Evolutionary conservation across 2,113 vertebrate species (phyloP).

Genomic region (Holacanthus passer): DNA sequence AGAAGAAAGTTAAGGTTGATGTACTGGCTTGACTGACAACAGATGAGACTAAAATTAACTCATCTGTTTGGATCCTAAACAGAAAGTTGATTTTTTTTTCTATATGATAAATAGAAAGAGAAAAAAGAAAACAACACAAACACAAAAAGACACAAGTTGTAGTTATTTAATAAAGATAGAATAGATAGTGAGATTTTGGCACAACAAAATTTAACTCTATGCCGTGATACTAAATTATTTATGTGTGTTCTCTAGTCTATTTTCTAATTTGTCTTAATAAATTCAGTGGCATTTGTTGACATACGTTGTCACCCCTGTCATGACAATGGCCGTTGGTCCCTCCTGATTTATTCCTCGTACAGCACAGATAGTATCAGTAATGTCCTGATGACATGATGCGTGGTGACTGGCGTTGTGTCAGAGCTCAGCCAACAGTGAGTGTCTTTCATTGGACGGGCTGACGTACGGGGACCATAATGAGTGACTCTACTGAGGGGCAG

Average conservation of each 20-base stretch:
- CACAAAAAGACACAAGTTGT: neutral
- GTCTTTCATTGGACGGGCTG: conserved; percentile 57
- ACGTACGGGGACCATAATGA: conserved; percentile 43
- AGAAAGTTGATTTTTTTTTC: neutral
- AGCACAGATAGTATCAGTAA: conserved; percentile 54
- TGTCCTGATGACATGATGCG: conserved; percentile 71
- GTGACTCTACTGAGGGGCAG: conserved; percentile 55
- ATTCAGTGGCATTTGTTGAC: conserved; percentile 3
- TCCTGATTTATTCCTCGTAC: neutral
- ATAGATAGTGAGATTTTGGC: neutral
- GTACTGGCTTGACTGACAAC: neutral
- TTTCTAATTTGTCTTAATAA: neutral
- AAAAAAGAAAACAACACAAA: neutral
- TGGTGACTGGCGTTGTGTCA: conserved; percentile 58
- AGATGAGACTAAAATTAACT: neutral
- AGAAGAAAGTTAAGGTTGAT: neutral
- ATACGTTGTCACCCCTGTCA: neutral
- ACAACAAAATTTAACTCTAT: neutral
- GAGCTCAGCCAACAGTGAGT: conserved; percentile 62
- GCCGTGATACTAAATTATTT: neutral
- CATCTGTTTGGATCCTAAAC: neutral
- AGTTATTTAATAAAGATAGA: neutral
- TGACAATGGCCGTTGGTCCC: neutral
- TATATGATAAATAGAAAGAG: neutral
- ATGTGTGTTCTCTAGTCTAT: neutral